A percentile compares a stretch with the other conserved stretches of the same genome.
Conservation (phyloP, 2,797 vertebrate genomes). For the Esox masquinongy region DNA sequence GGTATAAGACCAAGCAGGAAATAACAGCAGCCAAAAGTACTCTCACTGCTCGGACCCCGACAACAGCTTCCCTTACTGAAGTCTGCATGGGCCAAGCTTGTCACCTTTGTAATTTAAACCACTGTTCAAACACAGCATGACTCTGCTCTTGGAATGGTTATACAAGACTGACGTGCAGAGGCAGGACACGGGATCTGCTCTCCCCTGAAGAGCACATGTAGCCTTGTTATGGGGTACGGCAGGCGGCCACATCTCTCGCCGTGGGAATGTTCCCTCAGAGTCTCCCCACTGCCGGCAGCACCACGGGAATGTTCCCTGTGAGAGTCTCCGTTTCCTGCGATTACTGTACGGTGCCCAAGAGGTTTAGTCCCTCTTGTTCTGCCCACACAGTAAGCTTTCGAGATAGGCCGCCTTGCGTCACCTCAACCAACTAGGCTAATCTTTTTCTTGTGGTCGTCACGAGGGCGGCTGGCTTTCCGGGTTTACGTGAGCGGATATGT, state of each 20-base stretch:
- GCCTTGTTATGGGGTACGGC: not conserved
- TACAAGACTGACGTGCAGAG: not conserved
- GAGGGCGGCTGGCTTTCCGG: conserved; percentile 38
- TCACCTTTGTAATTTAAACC: not conserved
- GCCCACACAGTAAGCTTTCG: conserved; percentile 17
- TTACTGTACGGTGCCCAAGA: not conserved
- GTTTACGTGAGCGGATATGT: conserved; percentile 31
- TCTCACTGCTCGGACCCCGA: not conserved
- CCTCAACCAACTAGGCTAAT: conserved; percentile 55
- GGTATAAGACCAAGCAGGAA: no score
- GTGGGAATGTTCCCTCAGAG: not conserved
- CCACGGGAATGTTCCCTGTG: not conserved
- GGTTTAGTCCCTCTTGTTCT: not conserved
- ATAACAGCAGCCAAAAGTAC: not conserved
- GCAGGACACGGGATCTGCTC: not conserved
- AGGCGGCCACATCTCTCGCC: not conserved
- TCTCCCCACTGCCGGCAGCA: no score
- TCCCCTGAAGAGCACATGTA: not conserved
- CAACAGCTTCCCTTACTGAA: not conserved
- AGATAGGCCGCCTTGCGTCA: conserved; percentile 24
- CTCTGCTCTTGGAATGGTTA: not conserved
- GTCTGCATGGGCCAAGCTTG: not conserved
- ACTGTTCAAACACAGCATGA: not conserved
- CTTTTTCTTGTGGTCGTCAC: conserved; percentile 75
- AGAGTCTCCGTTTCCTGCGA: not conserved